A percentile compares a stretch with the other conserved stretches of the same genome.
These are phyloP conservation scores for Notodonta dromedarius DNA, from an alignment of 2,888 invertebrate species.

Conservation along the genomic window DNA sequence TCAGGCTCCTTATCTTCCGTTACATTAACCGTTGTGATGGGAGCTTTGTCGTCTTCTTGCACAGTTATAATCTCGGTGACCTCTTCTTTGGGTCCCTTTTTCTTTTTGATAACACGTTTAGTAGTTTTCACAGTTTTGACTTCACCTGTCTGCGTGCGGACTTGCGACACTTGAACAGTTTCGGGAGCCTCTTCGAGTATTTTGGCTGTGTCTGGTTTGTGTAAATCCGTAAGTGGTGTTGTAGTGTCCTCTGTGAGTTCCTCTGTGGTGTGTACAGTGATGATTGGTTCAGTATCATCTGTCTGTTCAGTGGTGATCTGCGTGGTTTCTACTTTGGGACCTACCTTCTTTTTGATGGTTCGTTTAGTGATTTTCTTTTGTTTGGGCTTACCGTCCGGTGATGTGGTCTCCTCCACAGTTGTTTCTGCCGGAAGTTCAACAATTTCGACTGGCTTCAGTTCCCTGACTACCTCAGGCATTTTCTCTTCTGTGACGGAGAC, in stretches of 20 bases:
- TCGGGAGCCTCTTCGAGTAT: conserved; percentile 12
- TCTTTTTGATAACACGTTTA: conserved; percentile 12
- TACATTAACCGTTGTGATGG: conserved; percentile 7
- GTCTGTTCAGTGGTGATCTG: conserved; percentile 46
- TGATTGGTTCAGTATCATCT: conserved; percentile 26
- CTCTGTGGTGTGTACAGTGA: conserved; percentile 45
- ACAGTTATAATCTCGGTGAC: conserved; percentile 11
- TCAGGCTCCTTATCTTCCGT: conserved; percentile 7
- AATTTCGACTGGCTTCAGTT: conserved; percentile 18
- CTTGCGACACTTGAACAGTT: conserved; percentile 31
- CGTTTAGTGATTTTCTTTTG: conserved; percentile 30
- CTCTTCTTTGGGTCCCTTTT: conserved; percentile 13
- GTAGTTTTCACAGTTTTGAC: conserved; percentile 5
- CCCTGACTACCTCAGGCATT: conserved; percentile 19
- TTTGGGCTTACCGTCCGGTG: conserved; percentile 50
- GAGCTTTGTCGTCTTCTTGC: conserved; percentile 12
- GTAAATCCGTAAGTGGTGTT: conserved; percentile 37
- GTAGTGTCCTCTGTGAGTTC: conserved; percentile 49
- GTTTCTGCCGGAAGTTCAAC: conserved; percentile 46
- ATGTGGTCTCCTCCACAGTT: conserved; percentile 27
- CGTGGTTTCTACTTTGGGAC: conserved; percentile 67
- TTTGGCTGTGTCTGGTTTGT: conserved; percentile 6
- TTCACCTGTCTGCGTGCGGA: conserved; percentile 35
- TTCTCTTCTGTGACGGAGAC: conserved; percentile 11
- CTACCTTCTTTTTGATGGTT: conserved; percentile 43